These are phyloP conservation scores for Chrysogorgia sp. DNA, from an alignment of 92 coral and sea anemone genomes.

Conservation along the genomic window DNA sequence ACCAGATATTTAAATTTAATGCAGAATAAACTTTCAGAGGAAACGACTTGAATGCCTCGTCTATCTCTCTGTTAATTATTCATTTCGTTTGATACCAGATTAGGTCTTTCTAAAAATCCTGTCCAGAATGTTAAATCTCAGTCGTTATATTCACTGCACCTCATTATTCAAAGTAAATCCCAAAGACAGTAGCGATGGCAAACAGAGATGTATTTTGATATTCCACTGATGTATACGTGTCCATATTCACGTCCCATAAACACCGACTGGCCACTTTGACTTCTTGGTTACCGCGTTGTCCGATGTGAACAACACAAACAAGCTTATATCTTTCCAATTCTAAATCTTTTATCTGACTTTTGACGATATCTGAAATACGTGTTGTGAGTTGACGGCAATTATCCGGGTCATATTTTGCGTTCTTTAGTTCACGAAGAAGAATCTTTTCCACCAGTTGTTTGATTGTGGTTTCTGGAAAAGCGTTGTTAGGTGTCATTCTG, in stretches of 20 bases:
- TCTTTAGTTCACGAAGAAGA: constrained; percentile 71
- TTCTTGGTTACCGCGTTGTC: constrained; percentile 83
- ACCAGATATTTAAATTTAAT: too few species aligned
- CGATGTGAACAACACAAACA: constrained; percentile 83
- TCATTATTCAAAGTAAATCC: constrained; percentile 80
- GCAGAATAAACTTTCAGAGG: too few species aligned
- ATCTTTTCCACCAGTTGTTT: constrained; percentile 73
- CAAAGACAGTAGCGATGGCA: constrained; percentile 89
- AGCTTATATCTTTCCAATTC: constrained; percentile 85
- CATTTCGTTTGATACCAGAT: too few species aligned
- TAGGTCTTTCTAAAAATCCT: not conserved
- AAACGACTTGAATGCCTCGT: too few species aligned
- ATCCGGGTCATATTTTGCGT: constrained; percentile 74
- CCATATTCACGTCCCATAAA: constrained; percentile 81
- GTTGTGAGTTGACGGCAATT: constrained; percentile 87
- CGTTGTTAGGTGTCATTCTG: constrained; percentile 73
- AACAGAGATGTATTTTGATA: constrained; percentile 82
- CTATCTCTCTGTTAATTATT: too few species aligned
- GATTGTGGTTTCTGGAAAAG: constrained; percentile 75
- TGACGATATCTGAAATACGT: constrained; percentile 76
- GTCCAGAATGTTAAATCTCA: not conserved
- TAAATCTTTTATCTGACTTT: constrained; percentile 78
- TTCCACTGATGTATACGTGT: constrained; percentile 78
- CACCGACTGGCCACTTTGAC: constrained; percentile 93
- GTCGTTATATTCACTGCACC: too few species aligned